Evolutionary conservation across 2,797 vertebrate species (phyloP).

Genomic region (Poeciliopsis infans): DNA sequence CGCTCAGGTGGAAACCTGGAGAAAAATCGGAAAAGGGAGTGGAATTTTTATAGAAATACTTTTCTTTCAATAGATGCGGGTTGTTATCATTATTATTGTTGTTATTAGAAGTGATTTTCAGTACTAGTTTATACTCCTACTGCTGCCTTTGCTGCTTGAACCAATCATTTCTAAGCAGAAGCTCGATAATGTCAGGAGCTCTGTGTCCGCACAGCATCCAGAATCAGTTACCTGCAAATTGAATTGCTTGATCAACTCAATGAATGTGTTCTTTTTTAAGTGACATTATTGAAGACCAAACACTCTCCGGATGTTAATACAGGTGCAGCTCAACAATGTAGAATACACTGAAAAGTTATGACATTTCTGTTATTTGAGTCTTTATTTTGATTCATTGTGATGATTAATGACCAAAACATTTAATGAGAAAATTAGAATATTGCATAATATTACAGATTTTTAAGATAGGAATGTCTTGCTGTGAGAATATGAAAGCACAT

Average conservation of each 20-base stretch:
- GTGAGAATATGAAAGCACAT: background rate
- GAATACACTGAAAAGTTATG: background rate
- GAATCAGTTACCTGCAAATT: slow-evolving; percentile 16
- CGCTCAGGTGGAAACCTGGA: slow-evolving; percentile 96
- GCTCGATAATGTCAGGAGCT: slow-evolving; percentile 10
- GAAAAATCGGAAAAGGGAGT: background rate
- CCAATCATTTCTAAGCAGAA: slow-evolving; percentile 1
- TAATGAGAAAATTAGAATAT: background rate
- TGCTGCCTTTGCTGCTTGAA: background rate
- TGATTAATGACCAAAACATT: background rate
- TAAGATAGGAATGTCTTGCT: background rate
- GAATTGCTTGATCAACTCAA: slow-evolving; percentile 35
- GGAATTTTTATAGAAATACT: background rate
- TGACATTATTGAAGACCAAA: slow-evolving; percentile 29
- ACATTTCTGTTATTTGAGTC: background rate
- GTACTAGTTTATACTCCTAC: background rate
- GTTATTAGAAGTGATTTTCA: background rate
- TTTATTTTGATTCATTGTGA: background rate
- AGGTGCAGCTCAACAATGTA: slow-evolving; percentile 2
- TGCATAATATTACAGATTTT: background rate
- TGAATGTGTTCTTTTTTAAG: slow-evolving; percentile 50
- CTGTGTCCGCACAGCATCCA: slow-evolving; percentile 1
- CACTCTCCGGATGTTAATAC: slow-evolving; percentile 38
- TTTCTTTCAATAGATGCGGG: background rate
- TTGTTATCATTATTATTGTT: background rate